phyloP scores from a whole-genome alignment of 2,888 invertebrate genomes.

The Ichneumon xanthorius region DNA sequence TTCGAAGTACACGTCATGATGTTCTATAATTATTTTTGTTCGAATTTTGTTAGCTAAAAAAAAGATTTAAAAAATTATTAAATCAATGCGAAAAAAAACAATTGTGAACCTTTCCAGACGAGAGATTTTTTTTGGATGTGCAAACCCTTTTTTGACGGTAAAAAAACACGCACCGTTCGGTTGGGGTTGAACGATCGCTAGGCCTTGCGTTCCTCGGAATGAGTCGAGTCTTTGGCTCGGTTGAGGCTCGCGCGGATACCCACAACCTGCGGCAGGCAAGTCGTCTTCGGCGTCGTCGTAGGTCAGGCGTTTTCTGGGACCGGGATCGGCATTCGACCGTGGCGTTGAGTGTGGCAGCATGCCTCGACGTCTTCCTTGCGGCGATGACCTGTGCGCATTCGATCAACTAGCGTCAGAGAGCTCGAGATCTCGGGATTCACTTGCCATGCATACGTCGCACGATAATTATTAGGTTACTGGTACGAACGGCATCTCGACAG shows the following conservation, averaged over 20 bases:
- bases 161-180: slow-evolving; percentile 22
- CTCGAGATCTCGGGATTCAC: not conserved
- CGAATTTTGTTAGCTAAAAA: too few relatives aligned
- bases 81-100: too few relatives aligned
- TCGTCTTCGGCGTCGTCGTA: slow-evolving; percentile 46
- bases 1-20: too few relatives aligned
- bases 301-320: slow-evolving; percentile 44
- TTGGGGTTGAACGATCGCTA: slow-evolving; percentile 55
- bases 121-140: not conserved
- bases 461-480: slow-evolving; percentile 7
- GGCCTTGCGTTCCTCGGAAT: not conserved
- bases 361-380: not conserved
- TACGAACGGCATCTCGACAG: slow-evolving; percentile 13
- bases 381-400: slow-evolving; percentile 41
- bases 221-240: slow-evolving; percentile 1
- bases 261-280: not conserved
- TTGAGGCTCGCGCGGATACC: not conserved
- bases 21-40: too few relatives aligned
- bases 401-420: slow-evolving; percentile 4
- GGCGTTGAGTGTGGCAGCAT: not conserved
- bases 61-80: not conserved
- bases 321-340: not conserved
- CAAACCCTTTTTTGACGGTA: not conserved
- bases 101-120: too few relatives aligned
- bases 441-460: not conserved